Percentiles rank a stretch among this genome's conserved stretches.
These are phyloP conservation scores for Silurus meridionalis DNA, from an alignment of 2,113 vertebrate genomes.

Conservation along the genomic window DNA sequence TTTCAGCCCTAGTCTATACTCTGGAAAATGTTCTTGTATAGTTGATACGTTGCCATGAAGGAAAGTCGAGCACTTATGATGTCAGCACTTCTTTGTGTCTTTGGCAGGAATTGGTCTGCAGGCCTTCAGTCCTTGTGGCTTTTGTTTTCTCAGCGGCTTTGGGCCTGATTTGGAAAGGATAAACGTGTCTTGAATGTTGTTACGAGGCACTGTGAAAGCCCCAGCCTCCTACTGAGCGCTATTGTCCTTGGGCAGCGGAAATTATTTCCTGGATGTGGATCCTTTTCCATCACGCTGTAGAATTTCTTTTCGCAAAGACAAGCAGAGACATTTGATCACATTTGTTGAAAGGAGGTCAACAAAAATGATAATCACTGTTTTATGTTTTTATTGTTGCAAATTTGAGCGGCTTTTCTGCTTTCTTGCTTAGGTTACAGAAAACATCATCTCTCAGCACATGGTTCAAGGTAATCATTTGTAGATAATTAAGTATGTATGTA, in stretches of 20 bases:
- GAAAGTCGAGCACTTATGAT: conserved; percentile 32
- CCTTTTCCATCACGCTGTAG: neutral
- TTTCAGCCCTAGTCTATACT: neutral
- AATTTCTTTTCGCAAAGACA: neutral
- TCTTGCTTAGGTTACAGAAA: conserved; percentile 65
- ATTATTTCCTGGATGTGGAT: conserved; percentile 12
- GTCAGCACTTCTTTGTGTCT: conserved; percentile 25
- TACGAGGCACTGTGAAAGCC: conserved; percentile 6
- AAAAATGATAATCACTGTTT: neutral
- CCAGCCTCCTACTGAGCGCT: neutral
- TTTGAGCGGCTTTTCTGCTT: conserved; percentile 7
- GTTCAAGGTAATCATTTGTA: conserved; percentile 62
- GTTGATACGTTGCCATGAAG: conserved; percentile 1
- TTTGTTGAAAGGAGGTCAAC: neutral
- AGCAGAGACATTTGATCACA: neutral
- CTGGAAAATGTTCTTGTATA: conserved; percentile 20
- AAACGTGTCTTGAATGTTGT: conserved; percentile 31
- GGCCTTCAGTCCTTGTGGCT: conserved; percentile 11
- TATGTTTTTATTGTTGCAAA: conserved; percentile 6
- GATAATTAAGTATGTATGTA: too few species aligned
- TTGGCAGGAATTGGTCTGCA: conserved; percentile 28
- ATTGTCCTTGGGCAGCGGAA: neutral
- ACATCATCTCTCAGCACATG: conserved; percentile 51
- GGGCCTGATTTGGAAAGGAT: neutral
- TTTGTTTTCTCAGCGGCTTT: conserved; percentile 32